Base-by-base conservation (phyloP, 2,797 vertebrate genomes). In the Enteromius trimaculatus region DNA sequence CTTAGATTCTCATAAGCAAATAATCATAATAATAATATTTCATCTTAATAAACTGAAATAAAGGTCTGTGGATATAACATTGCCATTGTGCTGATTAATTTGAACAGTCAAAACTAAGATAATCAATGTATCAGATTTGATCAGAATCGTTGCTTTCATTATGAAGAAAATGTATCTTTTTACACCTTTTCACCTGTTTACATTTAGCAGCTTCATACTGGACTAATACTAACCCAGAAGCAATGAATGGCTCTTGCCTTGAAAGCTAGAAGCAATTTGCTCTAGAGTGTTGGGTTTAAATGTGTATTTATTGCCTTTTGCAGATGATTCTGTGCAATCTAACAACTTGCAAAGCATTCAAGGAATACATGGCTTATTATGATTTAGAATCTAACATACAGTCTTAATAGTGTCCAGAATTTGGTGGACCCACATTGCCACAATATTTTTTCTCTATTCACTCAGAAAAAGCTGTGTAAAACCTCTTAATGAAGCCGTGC, bases 241-340 rank as follows among this genome's bases (percentile, higher is more conserved):
- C 29, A 65, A 34, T 65, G 16, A 34, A 65, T 31, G 14, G 2
- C 60, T 29, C 60, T 62, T 29, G 26, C 0, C 2, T 64, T 31
- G 44, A 1, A 49, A 65, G 60, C 29, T 34, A 37, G 16, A 55
- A 68, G 23, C 10, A 34, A 42, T 29, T 19, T 39, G 55, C 39
- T 85, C 21, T 82, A 13, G 64, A 23, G 58, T 47, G 34, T 31
- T 79, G 29, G 29, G 39, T 37, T 77, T 49, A n/a, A 39, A 42
- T 17, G n/a, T 21, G 6, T 9, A 44, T 42, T 39, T 17, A 70
- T 34, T 47, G 42, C 42, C 2, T 51, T 72, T 53, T 51, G 47
- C 47, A 72, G 70, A 72, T 2, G 26, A 17, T 44, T 62, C 29
- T 53, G 10, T n/a, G 10, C 23, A 64, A 77, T 29, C 69, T 49